Evolutionary conservation across 2,888 invertebrate species (phyloP).

Genomic region (Cheilosia soror): DNA sequence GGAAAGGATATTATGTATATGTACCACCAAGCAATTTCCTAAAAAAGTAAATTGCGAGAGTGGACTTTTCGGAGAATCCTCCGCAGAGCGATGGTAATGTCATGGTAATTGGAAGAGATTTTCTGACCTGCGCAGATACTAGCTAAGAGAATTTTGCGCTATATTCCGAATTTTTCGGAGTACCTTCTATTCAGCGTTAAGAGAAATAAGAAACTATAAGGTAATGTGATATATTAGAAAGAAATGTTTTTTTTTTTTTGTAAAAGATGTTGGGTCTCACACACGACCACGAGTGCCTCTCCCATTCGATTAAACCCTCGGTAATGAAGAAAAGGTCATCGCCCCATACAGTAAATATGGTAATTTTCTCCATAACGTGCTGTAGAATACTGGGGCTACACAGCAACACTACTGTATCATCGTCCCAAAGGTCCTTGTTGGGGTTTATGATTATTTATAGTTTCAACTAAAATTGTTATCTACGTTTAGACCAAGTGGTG

Average conservation of each 20-base stretch:
- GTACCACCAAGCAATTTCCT: too few relatives aligned
- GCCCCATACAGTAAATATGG: slow-evolving; percentile 27
- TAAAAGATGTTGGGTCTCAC: slow-evolving; percentile 35
- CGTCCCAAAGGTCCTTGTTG: slow-evolving; percentile 4
- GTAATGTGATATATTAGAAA: slow-evolving; percentile 20
- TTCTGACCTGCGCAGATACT: not conserved
- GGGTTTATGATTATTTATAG: not conserved
- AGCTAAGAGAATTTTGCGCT: slow-evolving; percentile 16
- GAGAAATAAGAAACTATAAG: not conserved
- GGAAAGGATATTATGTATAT: too few relatives aligned
- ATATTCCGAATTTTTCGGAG: slow-evolving; percentile 35
- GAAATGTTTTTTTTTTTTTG: not conserved
- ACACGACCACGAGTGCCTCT: slow-evolving; percentile 26
- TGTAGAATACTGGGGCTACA: not conserved
- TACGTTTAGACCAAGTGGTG: not conserved
- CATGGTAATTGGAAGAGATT: not conserved
- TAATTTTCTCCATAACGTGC: not conserved
- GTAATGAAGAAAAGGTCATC: slow-evolving; percentile 34
- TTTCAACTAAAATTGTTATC: not conserved
- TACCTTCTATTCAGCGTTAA: not conserved
- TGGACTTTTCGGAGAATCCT: too few relatives aligned
- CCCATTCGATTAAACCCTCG: slow-evolving; percentile 57
- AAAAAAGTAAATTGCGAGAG: too few relatives aligned
- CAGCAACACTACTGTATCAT: not conserved
- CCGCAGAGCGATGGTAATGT: too few relatives aligned